Base-by-base conservation (phyloP, 2,888 invertebrate genomes). In the Drosophila monieri region DNA sequence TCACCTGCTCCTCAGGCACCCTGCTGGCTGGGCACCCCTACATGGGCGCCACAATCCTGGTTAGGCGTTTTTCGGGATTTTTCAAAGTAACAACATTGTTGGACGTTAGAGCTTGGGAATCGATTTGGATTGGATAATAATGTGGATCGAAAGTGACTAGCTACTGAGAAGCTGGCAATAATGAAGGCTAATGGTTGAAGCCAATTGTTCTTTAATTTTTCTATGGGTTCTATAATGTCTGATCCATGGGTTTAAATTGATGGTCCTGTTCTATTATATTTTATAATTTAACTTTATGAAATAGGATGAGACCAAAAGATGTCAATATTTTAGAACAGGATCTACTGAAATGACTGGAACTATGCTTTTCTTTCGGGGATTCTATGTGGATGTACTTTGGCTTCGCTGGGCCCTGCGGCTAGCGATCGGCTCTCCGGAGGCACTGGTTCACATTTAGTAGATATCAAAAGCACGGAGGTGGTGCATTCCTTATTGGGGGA, bases 391-490 rank as follows among this genome's bases (percentile, higher is more conserved):
- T 49, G 18, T 43, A 37, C 46, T 44, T 47, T 6, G 14, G 14
- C 27, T 21, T 62, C 61, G 56, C 69, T 57, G 76, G 74, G 64
- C 58, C 70, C 71, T 64, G 43, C 41, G 73, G 54, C 39, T 14
- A 14, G 39, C 51, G 21, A 12, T 44, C 37, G 55, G 23, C n/a
- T 32, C 35, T 30, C 56, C 52, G 57, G 41, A 57, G 52, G 48
- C 52, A 27, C 70, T 66, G 54, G 54, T 69, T 59, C 67, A 85
- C 84, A 79, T 88, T 85, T 85, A 88, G 85, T 85, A 85, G 84
- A 88, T 90, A 88, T 88, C 80, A 78, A 90, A 90, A 90, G 90
- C 90, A 80, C 80, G 76, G 76, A 74, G 48, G 43, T 46, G 30
- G 51, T 74, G 79, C 85, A 83, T 59, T 58, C 56, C 41, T 65